Evolutionary conservation across 2,888 invertebrate species (phyloP).

Genomic region (Lacanobia oleracea): DNA sequence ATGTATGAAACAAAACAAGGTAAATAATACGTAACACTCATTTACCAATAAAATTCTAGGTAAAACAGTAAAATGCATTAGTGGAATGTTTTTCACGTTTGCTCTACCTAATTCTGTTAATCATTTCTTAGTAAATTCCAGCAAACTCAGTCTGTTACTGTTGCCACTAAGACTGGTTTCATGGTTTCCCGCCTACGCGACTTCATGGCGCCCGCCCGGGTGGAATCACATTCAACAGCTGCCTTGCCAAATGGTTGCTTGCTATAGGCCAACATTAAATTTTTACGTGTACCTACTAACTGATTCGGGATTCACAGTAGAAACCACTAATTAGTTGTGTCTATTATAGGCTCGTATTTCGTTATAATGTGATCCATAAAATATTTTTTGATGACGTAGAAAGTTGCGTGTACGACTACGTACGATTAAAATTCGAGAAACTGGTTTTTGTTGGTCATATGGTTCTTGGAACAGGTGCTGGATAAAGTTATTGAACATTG

Average conservation of each 20-base stretch:
- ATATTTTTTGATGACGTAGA: conserved; percentile 10
- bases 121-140: conserved; percentile 46
- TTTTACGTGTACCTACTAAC: conserved; percentile 33
- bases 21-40: conserved; percentile 48
- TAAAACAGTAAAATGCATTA: conserved; percentile 20
- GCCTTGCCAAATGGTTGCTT: conserved; percentile 72
- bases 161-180: conserved; percentile 87
- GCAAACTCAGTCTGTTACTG: conserved; percentile 67
- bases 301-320: not conserved
- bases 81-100: conserved; percentile 33
- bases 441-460: conserved; percentile 17
- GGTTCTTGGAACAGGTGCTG: conserved; percentile 16
- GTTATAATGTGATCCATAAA: not conserved
- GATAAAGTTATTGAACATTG: not conserved
- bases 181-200: conserved; percentile 90
- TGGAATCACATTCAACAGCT: conserved; percentile 79
- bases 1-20: conserved; percentile 36
- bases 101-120: conserved; percentile 27
- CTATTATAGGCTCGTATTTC: not conserved
- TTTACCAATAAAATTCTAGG: conserved; percentile 41
- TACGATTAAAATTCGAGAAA: conserved; percentile 19
- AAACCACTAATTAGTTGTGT: not conserved
- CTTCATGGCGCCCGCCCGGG: conserved; percentile 84
- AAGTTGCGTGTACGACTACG: not conserved
- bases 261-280: conserved; percentile 53